These are phyloP conservation scores for Ceyx melanurus DNA, from an alignment of 2,113 vertebrate genomes.

Conservation along the genomic window DNA sequence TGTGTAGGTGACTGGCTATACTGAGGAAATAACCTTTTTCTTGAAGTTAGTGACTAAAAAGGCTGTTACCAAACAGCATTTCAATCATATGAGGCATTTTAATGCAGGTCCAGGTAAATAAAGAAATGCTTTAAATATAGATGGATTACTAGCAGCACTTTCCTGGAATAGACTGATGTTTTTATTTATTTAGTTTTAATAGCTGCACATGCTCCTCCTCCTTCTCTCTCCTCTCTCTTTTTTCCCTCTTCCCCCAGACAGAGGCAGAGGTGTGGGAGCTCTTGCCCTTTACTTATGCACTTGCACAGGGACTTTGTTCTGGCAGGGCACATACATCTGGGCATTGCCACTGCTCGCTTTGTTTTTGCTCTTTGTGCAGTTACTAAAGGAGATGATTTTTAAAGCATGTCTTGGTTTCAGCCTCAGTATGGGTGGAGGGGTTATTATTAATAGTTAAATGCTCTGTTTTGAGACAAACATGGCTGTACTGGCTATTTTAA, in stretches of 20 bases:
- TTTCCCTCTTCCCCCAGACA: accelerated
- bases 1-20: neutral
- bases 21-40: neutral
- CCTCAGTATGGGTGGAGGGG: neutral
- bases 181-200: neutral
- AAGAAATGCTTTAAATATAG: neutral
- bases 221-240: too few relatives aligned
- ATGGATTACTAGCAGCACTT: neutral
- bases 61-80: neutral
- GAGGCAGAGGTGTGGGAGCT: neutral
- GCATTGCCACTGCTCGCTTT: neutral
- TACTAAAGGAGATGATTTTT: neutral
- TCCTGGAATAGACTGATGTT: neutral
- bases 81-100: neutral
- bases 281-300: neutral
- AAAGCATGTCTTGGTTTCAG: neutral
- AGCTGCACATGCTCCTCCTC: neutral
- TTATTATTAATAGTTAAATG: neutral
- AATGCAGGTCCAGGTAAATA: neutral
- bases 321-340: too few relatives aligned
- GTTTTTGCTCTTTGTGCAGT: neutral
- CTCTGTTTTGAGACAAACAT: neutral
- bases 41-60: neutral
- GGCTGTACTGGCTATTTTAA: neutral
- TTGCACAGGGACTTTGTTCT: too few relatives aligned